A percentile compares a stretch with the other conserved stretches of the same genome.
These are phyloP conservation scores for Heliothis peltigera DNA, from an alignment of 2,888 invertebrate species.

Conservation along the genomic window DNA sequence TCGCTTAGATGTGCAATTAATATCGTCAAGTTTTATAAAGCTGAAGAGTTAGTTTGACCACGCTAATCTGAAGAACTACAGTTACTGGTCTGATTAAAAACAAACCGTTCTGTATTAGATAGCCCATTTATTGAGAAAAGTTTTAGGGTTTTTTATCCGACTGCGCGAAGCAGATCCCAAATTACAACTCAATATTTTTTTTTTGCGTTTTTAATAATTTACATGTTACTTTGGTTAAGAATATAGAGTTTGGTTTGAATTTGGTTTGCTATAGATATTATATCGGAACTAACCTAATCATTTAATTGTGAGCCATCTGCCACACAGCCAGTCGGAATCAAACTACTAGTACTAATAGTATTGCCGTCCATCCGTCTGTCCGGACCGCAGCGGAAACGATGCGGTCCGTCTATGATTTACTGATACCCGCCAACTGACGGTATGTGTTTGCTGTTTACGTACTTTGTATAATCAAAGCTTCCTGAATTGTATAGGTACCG, in stretches of 20 bases:
- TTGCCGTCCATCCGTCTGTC: conserved; percentile 12
- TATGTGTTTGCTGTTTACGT: conserved; percentile 16
- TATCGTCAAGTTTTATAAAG: too few species aligned
- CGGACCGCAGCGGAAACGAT: conserved; percentile 52
- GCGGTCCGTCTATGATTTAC: conserved; percentile 46
- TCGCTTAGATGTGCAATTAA: background rate
- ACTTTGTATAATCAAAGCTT: conserved; percentile 15
- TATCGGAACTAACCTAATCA: conserved; percentile 19
- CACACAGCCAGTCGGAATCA: conserved; percentile 11
- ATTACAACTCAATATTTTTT: too few species aligned
- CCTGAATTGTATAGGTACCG: conserved; percentile 1
- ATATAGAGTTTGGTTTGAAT: background rate
- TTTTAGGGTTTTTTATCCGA: too few species aligned
- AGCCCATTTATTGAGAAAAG: too few species aligned
- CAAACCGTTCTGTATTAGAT: too few species aligned
- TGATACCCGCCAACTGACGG: conserved; percentile 28
- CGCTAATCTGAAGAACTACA: too few species aligned
- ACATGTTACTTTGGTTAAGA: background rate
- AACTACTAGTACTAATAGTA: conserved; percentile 14
- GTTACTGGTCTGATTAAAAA: too few species aligned
- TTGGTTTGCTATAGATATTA: background rate
- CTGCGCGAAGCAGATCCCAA: too few species aligned
- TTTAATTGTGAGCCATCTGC: conserved; percentile 18
- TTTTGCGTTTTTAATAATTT: too few species aligned
- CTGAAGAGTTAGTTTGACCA: too few species aligned